phyloP scores from a whole-genome alignment of 1,140 invertebrate species.

The Drosophila bipectinata region DNA sequence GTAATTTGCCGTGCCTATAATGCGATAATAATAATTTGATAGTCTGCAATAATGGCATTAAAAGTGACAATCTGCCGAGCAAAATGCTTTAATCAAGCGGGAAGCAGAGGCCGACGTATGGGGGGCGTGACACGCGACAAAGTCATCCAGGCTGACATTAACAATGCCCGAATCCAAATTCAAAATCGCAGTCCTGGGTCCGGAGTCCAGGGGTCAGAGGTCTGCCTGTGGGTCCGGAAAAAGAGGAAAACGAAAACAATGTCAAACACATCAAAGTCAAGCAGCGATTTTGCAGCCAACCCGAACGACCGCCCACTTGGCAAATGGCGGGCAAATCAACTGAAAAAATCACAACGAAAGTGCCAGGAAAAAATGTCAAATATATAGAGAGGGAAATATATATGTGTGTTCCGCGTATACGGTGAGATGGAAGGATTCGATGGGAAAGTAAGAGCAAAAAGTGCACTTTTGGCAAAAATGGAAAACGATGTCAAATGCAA shows the following conservation, averaged over 20 bases:
- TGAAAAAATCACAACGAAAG: constrained; percentile 69
- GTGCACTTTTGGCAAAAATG: constrained; percentile 77
- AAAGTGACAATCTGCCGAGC: constrained; percentile 44
- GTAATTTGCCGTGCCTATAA: constrained; percentile 52
- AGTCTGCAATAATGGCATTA: constrained; percentile 51
- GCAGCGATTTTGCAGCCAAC: constrained; percentile 46
- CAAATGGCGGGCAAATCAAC: constrained; percentile 73
- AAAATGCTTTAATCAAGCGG: constrained; percentile 51
- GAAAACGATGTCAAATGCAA: constrained; percentile 80
- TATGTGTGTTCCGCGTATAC: background rate
- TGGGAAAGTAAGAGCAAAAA: constrained; percentile 31
- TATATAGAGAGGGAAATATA: background rate
- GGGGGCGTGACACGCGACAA: background rate
- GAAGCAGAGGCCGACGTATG: constrained; percentile 2
- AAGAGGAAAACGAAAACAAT: constrained; percentile 69
- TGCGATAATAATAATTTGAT: constrained; percentile 61
- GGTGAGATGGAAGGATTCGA: constrained; percentile 16
- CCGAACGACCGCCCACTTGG: constrained; percentile 15
- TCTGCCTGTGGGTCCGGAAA: constrained; percentile 15
- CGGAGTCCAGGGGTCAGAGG: background rate
- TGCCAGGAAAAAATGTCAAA: constrained; percentile 20
- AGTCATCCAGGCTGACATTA: constrained; percentile 5
- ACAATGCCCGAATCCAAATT: constrained; percentile 9
- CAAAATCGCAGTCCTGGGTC: background rate
- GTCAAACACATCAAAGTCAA: constrained; percentile 79